These are phyloP conservation scores for Chymomyza costata DNA, from an alignment of 1,140 invertebrate genomes.

Conservation along the genomic window DNA sequence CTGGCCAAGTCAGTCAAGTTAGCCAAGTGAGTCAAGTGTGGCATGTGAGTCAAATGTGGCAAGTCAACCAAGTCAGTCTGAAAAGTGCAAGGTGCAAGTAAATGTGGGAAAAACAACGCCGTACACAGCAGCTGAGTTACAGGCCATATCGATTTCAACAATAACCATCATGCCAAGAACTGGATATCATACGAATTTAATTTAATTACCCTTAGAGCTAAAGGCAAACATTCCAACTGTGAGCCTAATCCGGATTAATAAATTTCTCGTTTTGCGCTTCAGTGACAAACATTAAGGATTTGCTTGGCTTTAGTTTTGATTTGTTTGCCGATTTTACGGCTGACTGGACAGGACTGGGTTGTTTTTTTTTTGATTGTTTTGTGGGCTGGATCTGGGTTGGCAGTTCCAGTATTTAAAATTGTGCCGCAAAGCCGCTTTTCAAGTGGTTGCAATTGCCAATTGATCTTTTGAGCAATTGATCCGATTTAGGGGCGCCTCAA, in stretches of 20 bases:
- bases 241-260: slow-evolving; percentile 53
- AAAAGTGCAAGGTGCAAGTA: slow-evolving; percentile 60
- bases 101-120: slow-evolving; percentile 29
- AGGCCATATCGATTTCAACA: slow-evolving; percentile 4
- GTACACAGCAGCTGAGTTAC: slow-evolving; percentile 12
- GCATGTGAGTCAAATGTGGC: too few relatives aligned
- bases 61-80: too few relatives aligned
- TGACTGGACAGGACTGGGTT: slow-evolving; percentile 1
- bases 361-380: background rate
- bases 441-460: slow-evolving; percentile 62
- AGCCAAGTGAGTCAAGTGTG: too few relatives aligned
- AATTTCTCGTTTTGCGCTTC: slow-evolving; percentile 62
- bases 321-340: slow-evolving; percentile 54
- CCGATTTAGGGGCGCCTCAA: slow-evolving; percentile 59
- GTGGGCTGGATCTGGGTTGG: too few relatives aligned
- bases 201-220: slow-evolving; percentile 43
- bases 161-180: slow-evolving; percentile 8
- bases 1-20: slow-evolving; percentile 29
- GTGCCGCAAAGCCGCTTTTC: slow-evolving; percentile 34
- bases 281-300: slow-evolving; percentile 32
- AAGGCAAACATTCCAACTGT: slow-evolving; percentile 26
- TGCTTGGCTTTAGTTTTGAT: slow-evolving; percentile 32
- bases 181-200: slow-evolving; percentile 49
- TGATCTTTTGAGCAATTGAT: slow-evolving; percentile 70
- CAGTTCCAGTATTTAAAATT: too few relatives aligned